phyloP scores from a whole-genome alignment of 2,797 vertebrate species.

The Pseudochirops cupreus region DNA sequence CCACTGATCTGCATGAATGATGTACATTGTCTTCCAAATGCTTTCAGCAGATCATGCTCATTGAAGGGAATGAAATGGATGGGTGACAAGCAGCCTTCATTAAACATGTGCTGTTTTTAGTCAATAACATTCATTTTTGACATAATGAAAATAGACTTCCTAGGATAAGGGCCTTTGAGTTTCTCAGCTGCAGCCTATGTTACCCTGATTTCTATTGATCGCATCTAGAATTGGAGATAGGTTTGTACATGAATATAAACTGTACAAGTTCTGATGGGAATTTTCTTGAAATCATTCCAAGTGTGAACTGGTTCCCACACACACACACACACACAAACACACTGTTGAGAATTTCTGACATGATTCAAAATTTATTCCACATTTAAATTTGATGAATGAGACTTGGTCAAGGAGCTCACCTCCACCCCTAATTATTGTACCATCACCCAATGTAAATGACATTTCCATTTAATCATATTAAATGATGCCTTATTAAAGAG shows the following conservation, averaged over 20 bases:
- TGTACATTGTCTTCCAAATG: constrained; percentile 24
- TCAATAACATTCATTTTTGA: not conserved
- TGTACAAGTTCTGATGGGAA: constrained; percentile 45
- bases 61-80: constrained; percentile 48
- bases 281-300: constrained; percentile 12
- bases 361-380: constrained; percentile 23
- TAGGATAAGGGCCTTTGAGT: not conserved
- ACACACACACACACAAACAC: too few species aligned
- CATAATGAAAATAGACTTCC: not conserved
- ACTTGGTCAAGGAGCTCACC: not conserved
- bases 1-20: not conserved
- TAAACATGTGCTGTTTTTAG: constrained; percentile 15
- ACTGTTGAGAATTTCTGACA: constrained; percentile 30
- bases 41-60: constrained; percentile 52
- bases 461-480: constrained; percentile 40
- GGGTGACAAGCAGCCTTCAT: constrained; percentile 26
- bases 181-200: not conserved
- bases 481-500: constrained; percentile 8
- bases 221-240: constrained; percentile 6
- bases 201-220: not conserved
- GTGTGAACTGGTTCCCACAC: not conserved
- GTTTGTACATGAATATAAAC: constrained; percentile 26
- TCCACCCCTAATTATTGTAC: not conserved
- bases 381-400: constrained; percentile 5
- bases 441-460: constrained; percentile 45